Base-by-base conservation (phyloP, 1,140 invertebrate species). In the Lepidurus apus region DNA sequence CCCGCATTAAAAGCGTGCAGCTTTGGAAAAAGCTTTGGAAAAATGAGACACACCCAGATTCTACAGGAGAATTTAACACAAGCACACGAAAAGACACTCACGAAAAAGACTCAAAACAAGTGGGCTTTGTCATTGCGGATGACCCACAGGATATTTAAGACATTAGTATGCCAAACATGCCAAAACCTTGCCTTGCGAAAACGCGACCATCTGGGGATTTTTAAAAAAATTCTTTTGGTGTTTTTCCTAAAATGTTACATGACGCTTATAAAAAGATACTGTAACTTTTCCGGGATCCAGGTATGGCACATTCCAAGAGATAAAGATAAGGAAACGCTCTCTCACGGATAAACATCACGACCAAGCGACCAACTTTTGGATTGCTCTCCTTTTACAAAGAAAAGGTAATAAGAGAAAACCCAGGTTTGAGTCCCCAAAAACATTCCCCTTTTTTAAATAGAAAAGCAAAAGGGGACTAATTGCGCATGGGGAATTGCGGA, bases 261-360 rank as follows among this genome's bases (percentile, higher is more conserved):
- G 44, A 13, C 74, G 42, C 74, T 75, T 75, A 43, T 43, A 75
- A 34, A 42, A 43, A 43, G 74, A 17, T 43, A 43, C 42, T 21
- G 44, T 75, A 42, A 43, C 34, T 42, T 75, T 43, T 42, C 34
- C 74, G 42, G 74, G 74, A 75, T 43, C 17, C 42, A 74, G 74
- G 42, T 42, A 8, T n/a, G 42, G 74, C 74, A 42, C 44, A 43
- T 43, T 75, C 7, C 11, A 7, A 24, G n/a, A 74, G 42, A 21
- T 11, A 74, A n/a, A 13, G 73, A 74, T 26, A 74, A n/a, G 42
- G 73, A 74, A 74, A 73, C 24, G 6, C 4, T 17, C 53, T 73
- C 24, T 73, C 24, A 10, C 8, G 42, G 73, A 74, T 42, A 74
- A 24, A 74, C 73, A 74, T 42, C 24, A 74, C 24, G n/a, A 9